Percentiles rank a stretch among this genome's conserved stretches.
Evolutionary conservation across 2,797 vertebrate species (phyloP).

Genomic region (Phataginus tetradactyla): DNA sequence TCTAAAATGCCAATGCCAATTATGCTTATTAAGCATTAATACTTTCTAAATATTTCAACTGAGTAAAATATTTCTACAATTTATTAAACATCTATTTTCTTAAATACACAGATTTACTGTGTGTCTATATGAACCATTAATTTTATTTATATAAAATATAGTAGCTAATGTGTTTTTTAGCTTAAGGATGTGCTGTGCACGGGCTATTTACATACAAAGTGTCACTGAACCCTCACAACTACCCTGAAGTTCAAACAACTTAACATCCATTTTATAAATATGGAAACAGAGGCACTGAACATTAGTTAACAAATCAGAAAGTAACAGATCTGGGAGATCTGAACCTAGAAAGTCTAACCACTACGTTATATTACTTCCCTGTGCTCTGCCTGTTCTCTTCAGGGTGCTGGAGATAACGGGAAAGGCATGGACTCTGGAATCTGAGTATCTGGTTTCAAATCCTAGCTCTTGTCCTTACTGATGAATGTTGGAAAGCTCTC

Average conservation of each 20-base stretch:
- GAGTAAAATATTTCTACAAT: slow-evolving; percentile 13
- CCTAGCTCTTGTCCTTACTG: background rate
- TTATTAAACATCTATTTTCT: slow-evolving; percentile 25
- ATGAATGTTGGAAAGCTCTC: background rate
- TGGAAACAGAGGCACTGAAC: background rate
- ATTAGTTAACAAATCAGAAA: slow-evolving; percentile 24
- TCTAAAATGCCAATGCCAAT: background rate
- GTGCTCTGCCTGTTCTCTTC: background rate
- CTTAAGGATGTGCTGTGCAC: background rate
- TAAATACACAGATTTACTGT: slow-evolving; percentile 20
- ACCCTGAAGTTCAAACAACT: slow-evolving; percentile 10
- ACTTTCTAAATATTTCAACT: slow-evolving; percentile 22
- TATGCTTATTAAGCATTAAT: background rate
- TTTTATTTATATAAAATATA: background rate
- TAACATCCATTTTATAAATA: background rate
- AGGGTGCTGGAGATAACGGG: background rate
- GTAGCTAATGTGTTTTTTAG: background rate
- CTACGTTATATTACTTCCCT: background rate
- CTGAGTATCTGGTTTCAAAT: background rate
- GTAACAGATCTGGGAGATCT: background rate
- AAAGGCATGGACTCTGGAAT: background rate
- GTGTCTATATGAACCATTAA: background rate
- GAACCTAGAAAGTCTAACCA: background rate
- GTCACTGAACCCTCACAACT: background rate
- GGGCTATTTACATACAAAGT: background rate